Base-by-base conservation (phyloP, 1,140 invertebrate species). In the Drosophila ironensis region DNA sequence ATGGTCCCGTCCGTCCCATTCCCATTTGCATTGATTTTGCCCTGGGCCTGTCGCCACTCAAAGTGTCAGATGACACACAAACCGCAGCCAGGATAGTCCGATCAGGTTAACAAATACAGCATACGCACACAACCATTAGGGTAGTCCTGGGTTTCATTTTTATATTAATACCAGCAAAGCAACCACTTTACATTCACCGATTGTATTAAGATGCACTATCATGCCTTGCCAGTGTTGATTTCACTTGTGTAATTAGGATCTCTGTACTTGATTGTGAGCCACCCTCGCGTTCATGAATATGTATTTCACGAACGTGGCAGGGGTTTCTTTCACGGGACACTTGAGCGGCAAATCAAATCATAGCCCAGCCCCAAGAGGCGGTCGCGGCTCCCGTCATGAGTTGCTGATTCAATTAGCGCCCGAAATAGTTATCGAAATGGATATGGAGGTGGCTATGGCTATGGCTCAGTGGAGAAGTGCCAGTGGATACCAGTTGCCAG, bases 341-440 rank as follows among this genome's bases (percentile, higher is more conserved):
- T 60, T 67, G 40, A 53, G 50, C 14, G 28, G 45, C 33, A 71
- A 71, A 81, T 74, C 54, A 75, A 71, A 75, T 82, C 76, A 81
- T 51, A 51, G 60, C 44, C 28, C 47, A 59, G 33, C 46, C 60
- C 44, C 40, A 22, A 25, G 51, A 44, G 64, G n/a, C 9, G 68
- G 20, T 7, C 33, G 11, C 12, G 22, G 37, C 61, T 41, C 50
- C 22, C 35, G 33, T 30, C 51, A 54, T 45, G 57, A 53, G 48
- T 52, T 48, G 52, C 77, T 82, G 71, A 82, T 82, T 82, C 52
- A 82, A 82, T 82, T 82, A 82, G 72, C 72, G 77, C 67, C 60
- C 25, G 27, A 50, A 78, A 76, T 81, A 60, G 69, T 72, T 69
- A 54, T 64, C 56, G 45, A 48, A 80, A 45, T 64, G 24, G 12